Evolutionary conservation across 2,888 invertebrate species (phyloP), one percentile per base, ranked within the genome.

Genomic region (Sclerodermus sp.): DNA sequence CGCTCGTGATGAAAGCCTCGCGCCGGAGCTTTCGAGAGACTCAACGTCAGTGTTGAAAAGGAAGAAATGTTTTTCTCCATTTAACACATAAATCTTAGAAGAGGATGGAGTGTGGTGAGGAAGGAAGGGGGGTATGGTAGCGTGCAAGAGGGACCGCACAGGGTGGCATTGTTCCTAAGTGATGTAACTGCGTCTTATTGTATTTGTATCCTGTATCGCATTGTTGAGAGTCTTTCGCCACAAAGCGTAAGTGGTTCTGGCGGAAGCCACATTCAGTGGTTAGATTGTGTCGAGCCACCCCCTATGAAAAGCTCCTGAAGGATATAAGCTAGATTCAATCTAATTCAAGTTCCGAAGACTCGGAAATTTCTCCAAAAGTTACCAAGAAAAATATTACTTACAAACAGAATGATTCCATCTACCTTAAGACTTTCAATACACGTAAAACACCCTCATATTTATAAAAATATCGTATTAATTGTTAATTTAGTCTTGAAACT

Each of bases 151-250:
- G 6, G 47, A 50, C 54, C 49, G 62, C 52, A 54, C 48, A 47
- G 69, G 65, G 62, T 62, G 59, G 71, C 69, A 76, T 77, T 77
- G 76, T 77, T 77, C 76, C 76, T 77, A 77, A 77, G 77, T 77
- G 77, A 77, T 77, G 75, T 77, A 77, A 77, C 77, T 77, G 75
- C 76, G 76, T 77, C 76, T 77, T 77, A 77, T 77, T 77, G 77
- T 77, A 77, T 77, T 77, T 77, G 77, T 77, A 77, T 77, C 77
- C 77, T 76, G 77, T 76, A 77, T 77, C 73, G 76, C 65, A 77
- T 77, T 77, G 76, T 77, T 73, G 71, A 74, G 73, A 75, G 74
- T 67, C 73, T 76, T 72, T 70, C 68, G 68, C 73, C 75, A 73
- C 76, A 75, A 76, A 77, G 76, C 77, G 76, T 77, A 77, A 77